Percentiles rank a stretch among this genome's conserved stretches.
phyloP scores from a whole-genome alignment of 2,888 invertebrate genomes.

The Monochamus alternatus region DNA sequence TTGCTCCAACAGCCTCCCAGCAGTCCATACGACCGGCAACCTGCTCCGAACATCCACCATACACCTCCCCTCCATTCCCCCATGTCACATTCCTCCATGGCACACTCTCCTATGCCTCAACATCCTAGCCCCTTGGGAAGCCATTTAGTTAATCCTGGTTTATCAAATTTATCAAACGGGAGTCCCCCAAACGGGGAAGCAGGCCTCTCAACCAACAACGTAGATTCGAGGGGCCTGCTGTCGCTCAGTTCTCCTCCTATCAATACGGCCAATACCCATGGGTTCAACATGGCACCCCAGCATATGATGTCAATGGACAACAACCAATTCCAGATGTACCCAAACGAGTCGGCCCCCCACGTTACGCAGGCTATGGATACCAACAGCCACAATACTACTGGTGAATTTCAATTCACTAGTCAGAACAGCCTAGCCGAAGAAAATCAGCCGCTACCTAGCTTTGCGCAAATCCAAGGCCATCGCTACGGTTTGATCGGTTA shows the following conservation, averaged over 20 bases:
- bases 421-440: slow-evolving; percentile 61
- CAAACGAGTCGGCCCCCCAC: slow-evolving; percentile 91
- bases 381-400: slow-evolving; percentile 87
- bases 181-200: slow-evolving; percentile 97
- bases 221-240: slow-evolving; percentile 93
- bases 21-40: slow-evolving; percentile 72
- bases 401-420: slow-evolving; percentile 75
- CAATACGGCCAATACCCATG: slow-evolving; percentile 61
- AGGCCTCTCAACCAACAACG: slow-evolving; percentile 93
- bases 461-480: slow-evolving; percentile 76
- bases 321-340: slow-evolving; percentile 77
- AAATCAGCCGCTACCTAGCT: slow-evolving; percentile 77
- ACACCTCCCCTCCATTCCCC: slow-evolving; percentile 71
- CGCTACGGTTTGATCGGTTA: slow-evolving; percentile 72
- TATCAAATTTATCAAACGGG: slow-evolving; percentile 74
- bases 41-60: slow-evolving; percentile 76
- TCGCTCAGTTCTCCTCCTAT: slow-evolving; percentile 82
- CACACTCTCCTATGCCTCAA: slow-evolving; percentile 48
- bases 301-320: slow-evolving; percentile 70
- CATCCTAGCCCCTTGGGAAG: slow-evolving; percentile 55
- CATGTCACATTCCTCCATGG: slow-evolving; percentile 56
- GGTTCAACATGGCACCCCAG: slow-evolving; percentile 66
- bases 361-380: slow-evolving; percentile 82
- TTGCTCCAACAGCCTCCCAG: slow-evolving; percentile 70
- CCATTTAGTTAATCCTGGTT: slow-evolving; percentile 56